phyloP scores from a whole-genome alignment of 2,113 vertebrate genomes.

The Saguinus imperator region DNA sequence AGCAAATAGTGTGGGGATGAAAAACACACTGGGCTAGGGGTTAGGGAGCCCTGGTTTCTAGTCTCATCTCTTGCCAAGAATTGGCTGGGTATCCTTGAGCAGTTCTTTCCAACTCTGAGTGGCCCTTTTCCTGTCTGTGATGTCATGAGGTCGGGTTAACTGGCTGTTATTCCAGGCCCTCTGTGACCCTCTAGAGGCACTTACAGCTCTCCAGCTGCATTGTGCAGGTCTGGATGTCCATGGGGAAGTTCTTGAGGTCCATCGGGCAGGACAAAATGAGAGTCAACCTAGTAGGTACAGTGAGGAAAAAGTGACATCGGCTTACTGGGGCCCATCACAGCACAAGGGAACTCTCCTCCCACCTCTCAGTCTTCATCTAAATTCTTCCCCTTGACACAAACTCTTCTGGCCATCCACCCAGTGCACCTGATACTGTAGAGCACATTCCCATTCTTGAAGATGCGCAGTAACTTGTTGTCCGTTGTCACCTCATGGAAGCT shows the following conservation, averaged over 20 bases:
- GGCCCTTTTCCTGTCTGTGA: neutral
- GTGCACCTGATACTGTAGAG: slow-evolving; percentile 95
- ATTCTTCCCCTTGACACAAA: neutral
- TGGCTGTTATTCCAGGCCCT: neutral
- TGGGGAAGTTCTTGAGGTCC: slow-evolving; percentile 98
- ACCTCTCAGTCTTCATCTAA: neutral
- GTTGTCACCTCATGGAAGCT: slow-evolving; percentile 96
- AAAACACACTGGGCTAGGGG: neutral
- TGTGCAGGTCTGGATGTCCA: slow-evolving; percentile 96
- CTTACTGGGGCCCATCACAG: neutral
- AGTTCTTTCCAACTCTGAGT: neutral
- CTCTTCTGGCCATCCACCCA: neutral
- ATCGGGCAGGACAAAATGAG: slow-evolving; percentile 95
- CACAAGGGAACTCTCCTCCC: neutral
- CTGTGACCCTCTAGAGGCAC: slow-evolving; percentile 74
- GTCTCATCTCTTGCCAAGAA: neutral
- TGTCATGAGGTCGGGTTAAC: neutral
- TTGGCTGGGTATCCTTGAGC: neutral
- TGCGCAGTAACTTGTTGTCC: slow-evolving; percentile 94
- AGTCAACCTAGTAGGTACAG: slow-evolving; percentile 88
- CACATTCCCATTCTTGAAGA: slow-evolving; percentile 95
- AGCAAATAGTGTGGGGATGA: neutral
- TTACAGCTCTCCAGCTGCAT: slow-evolving; percentile 99
- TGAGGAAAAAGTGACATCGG: slow-evolving; percentile 45
- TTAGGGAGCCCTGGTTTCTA: neutral